phyloP scores from a whole-genome alignment of 2,113 vertebrate species.

The Ahaetulla prasina region DNA sequence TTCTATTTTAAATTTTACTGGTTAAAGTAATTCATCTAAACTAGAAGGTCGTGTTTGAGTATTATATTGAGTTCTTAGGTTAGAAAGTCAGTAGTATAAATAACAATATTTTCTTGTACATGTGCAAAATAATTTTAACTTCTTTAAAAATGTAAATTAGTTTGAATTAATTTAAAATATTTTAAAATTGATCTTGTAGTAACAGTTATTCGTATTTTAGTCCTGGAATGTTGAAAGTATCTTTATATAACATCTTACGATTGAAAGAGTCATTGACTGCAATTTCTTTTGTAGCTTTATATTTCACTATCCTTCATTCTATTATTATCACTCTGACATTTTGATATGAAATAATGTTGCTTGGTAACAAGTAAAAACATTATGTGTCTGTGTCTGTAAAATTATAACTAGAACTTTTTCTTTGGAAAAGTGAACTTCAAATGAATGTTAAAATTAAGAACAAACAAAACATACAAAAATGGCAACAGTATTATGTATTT shows the following conservation, averaged over 20 bases:
- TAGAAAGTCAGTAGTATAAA: not conserved
- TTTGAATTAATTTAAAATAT: not conserved
- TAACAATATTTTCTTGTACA: not conserved
- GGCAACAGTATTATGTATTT: not conserved
- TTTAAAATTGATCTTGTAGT: not conserved
- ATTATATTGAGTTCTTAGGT: not conserved
- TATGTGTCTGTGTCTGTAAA: not conserved
- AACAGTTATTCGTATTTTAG: not conserved
- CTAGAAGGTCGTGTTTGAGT: too few species aligned
- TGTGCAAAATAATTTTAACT: not conserved
- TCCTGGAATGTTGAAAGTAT: not conserved
- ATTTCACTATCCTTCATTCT: slow-evolving; percentile 8
- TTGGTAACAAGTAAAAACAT: not conserved
- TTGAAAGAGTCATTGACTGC: not conserved
- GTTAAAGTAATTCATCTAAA: too few species aligned
- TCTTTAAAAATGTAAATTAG: not conserved
- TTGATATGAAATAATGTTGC: not conserved
- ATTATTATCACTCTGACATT: not conserved
- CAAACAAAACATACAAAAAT: not conserved
- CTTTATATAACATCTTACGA: slow-evolving; percentile 8
- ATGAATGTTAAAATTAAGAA: not conserved
- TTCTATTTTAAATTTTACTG: too few species aligned
- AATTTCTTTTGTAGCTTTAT: slow-evolving; percentile 8
- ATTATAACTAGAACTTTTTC: not conserved
- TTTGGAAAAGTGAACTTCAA: not conserved